Evolutionary conservation across 2,113 vertebrate species (phyloP), one percentile per base, ranked within the genome.

Genomic region (Clarias magur): DNA sequence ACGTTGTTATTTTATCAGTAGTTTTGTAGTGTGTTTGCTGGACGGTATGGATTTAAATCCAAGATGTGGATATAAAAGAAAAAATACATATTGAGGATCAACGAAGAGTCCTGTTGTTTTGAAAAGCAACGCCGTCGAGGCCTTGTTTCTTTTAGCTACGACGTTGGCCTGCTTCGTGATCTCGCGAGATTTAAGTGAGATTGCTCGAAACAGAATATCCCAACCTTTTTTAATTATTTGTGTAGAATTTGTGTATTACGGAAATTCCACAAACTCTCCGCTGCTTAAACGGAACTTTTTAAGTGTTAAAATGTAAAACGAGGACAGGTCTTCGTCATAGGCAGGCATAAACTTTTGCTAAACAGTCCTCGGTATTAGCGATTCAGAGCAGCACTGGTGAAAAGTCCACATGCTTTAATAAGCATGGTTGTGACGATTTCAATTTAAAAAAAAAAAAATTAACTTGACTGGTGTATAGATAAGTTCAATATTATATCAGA

Each of bases 141-240:
- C 60, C 75, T 57, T 73, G 15, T 85, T 67, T 73, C 27, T 4
- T 80, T 72, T 57, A 34, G 63, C n/a, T 34, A 57, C 83, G 23
- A 42, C 17, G 9, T 13, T 2, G 68, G 68, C 53, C 68, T 34
- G 54, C 5, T 53, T 60, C 21, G 54, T 21, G 59, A 60, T 84
- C 83, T 84, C 83, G 83, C 83, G 83, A 84, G 68, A 75, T 60
- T 59, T 75, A 30, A 1, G 12, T 8, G 67, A 34, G 82, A 70
- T 30, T 30, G 3, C 21, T 9, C 1, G 60, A 48, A 27, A 68
- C 16, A 34, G 27, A 78, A 57, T 17, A 57, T 5, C 13, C 13
- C 16, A 9, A 8, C 6, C n/a, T 11, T 8, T 23, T 60, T 78
- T 13, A 42, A 42, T 48, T 60, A 4, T 38, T 21, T 80, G 56